Conservation (phyloP, 1,140 invertebrate genomes). For the Neodiprion pinetum region DNA sequence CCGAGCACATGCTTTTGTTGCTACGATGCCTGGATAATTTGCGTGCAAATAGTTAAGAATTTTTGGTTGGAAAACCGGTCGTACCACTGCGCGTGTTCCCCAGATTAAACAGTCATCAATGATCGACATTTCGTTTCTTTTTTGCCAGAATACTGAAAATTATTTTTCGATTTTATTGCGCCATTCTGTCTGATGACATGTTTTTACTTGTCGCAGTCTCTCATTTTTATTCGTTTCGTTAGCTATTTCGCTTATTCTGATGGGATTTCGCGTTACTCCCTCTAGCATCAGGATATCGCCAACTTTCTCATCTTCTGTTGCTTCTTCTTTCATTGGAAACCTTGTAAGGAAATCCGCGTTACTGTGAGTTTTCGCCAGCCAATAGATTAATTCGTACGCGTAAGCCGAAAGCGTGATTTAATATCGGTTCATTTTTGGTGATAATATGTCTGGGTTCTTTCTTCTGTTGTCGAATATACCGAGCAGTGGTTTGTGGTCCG, state of each 20-base stretch:
- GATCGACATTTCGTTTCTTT: conserved; percentile 19
- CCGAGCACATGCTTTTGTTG: conserved; percentile 53
- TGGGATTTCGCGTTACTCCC: conserved; percentile 9
- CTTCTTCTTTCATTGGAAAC: conserved; percentile 21
- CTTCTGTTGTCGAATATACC: conserved; percentile 36
- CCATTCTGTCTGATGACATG: conserved; percentile 17
- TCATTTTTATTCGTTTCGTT: conserved; percentile 10
- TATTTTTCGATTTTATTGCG: conserved; percentile 7
- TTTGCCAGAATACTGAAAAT: conserved; percentile 1
- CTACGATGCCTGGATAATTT: conserved; percentile 52
- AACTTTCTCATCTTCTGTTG: conserved; percentile 13
- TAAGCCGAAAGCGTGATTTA: conserved; percentile 26
- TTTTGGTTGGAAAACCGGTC: conserved; percentile 32
- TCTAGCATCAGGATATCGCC: conserved; percentile 21
- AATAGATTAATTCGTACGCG: conserved; percentile 29
- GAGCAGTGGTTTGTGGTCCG: conserved; percentile 52
- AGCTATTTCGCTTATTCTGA: conserved; percentile 13
- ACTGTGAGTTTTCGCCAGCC: conserved; percentile 21
- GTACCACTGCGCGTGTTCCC: conserved; percentile 47
- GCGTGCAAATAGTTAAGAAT: conserved; percentile 48
- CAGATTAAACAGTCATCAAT: conserved; percentile 31
- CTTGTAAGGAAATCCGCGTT: conserved; percentile 29
- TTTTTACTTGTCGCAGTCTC: conserved; percentile 13
- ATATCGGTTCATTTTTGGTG: conserved; percentile 31
- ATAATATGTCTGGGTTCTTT: conserved; percentile 40